Evolutionary conservation across 2,888 invertebrate genomes (phyloP).

Genomic region (Cephus sareptanus): DNA sequence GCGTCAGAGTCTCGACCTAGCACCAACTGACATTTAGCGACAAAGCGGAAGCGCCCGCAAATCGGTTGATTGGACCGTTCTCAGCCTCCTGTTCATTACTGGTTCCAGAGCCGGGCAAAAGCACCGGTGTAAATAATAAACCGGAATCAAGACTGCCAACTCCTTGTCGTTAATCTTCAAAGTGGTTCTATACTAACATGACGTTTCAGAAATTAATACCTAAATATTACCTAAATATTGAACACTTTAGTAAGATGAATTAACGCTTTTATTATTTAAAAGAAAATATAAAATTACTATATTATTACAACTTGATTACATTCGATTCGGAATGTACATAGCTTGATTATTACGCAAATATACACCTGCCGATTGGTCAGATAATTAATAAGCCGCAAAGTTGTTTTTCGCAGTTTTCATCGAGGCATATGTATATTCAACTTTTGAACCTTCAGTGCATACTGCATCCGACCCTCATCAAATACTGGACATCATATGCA

Average conservation of each 20-base stretch:
- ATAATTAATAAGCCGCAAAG: neutral
- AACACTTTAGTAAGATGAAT: too few species aligned
- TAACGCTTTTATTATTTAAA: neutral
- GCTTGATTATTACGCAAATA: neutral
- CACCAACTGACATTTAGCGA: constrained; percentile 19
- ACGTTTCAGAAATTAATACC: too few species aligned
- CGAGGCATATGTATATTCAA: neutral
- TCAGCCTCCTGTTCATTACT: constrained; percentile 30
- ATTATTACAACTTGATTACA: neutral
- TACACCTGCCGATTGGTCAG: neutral
- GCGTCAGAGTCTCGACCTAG: neutral
- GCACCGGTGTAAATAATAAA: constrained; percentile 29
- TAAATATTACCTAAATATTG: too few species aligned
- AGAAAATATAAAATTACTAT: neutral
- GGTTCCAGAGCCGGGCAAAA: constrained; percentile 29
- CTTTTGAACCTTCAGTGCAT: neutral
- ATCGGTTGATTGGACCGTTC: constrained; percentile 41
- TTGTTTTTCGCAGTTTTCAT: neutral
- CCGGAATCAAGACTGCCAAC: constrained; percentile 13
- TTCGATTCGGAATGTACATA: neutral
- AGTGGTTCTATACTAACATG: neutral
- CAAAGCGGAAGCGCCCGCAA: constrained; percentile 25
- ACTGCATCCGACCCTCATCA: neutral
- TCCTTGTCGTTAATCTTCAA: constrained; percentile 7
- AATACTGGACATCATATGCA: neutral